A percentile compares a stretch with the other conserved stretches of the same genome.
Conservation (phyloP, 2,113 vertebrate species). For the Hemiscyllium ocellatum region DNA sequence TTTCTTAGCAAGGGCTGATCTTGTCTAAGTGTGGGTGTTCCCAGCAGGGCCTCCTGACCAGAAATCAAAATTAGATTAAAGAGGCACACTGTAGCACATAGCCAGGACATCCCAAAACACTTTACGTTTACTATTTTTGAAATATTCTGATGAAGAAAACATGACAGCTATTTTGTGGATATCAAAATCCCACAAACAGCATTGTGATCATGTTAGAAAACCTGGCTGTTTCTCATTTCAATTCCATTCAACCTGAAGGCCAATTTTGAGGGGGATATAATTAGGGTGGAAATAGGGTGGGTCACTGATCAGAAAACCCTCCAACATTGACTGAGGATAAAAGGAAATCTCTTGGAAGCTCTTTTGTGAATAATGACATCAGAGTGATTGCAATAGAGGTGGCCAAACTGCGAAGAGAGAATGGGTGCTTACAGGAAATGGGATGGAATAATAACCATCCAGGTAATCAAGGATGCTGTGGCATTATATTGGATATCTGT, state of each 20-base stretch:
- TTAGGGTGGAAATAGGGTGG: not conserved
- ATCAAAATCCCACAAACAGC: not conserved
- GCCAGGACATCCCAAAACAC: too few relatives aligned
- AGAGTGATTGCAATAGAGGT: not conserved
- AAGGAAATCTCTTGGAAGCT: not conserved
- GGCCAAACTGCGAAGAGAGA: not conserved
- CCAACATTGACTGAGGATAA: not conserved
- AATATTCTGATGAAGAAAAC: not conserved
- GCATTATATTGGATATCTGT: not conserved
- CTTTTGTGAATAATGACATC: not conserved
- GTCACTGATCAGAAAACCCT: not conserved
- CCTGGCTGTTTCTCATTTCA: not conserved
- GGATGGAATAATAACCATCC: not conserved
- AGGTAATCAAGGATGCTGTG: not conserved
- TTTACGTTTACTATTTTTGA: not conserved
- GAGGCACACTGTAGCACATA: too few relatives aligned
- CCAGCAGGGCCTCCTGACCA: too few relatives aligned
- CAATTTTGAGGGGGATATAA: not conserved
- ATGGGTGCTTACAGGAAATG: not conserved
- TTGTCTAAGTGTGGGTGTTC: not conserved
- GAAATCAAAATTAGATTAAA: too few relatives aligned
- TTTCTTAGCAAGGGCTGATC: not conserved
- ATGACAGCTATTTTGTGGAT: not conserved
- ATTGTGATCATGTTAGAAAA: too few relatives aligned
- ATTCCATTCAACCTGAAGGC: not conserved